Evolutionary conservation across 2,888 invertebrate genomes (phyloP).

Genomic region (Capitulum mitella): DNA sequence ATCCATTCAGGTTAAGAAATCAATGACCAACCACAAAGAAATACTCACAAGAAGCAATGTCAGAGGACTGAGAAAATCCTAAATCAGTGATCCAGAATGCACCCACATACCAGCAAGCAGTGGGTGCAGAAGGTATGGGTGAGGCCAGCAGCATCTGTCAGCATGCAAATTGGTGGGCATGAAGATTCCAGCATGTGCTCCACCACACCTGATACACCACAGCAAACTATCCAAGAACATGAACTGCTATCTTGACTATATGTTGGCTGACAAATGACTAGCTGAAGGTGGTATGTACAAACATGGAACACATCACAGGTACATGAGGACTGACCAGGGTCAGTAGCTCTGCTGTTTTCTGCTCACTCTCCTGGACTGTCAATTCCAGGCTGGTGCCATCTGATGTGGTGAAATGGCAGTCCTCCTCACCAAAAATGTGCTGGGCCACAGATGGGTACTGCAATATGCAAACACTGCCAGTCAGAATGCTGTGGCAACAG

Average conservation of each 20-base stretch:
- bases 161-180: too few species aligned
- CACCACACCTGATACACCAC: too few species aligned
- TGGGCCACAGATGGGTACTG: conserved; percentile 62
- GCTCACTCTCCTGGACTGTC: conserved; percentile 53
- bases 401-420: conserved; percentile 62
- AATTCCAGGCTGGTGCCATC: conserved; percentile 61
- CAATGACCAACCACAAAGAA: too few species aligned
- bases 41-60: too few species aligned
- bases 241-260: background rate
- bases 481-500: background rate
- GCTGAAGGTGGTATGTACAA: background rate
- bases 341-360: conserved; percentile 60
- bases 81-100: too few species aligned
- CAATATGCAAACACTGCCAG: conserved; percentile 29
- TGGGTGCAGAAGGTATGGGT: too few species aligned
- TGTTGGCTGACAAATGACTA: background rate
- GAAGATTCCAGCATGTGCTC: too few species aligned
- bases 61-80: too few species aligned
- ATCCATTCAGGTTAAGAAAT: too few species aligned
- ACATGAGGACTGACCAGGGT: conserved; percentile 41
- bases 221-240: too few species aligned
- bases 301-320: background rate
- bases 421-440: conserved; percentile 68
- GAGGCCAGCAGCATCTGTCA: too few species aligned
- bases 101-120: too few species aligned